A percentile compares a stretch with the other conserved stretches of the same genome.
These are phyloP conservation scores for Meles meles DNA, from an alignment of 2,113 vertebrate species.

Conservation along the genomic window DNA sequence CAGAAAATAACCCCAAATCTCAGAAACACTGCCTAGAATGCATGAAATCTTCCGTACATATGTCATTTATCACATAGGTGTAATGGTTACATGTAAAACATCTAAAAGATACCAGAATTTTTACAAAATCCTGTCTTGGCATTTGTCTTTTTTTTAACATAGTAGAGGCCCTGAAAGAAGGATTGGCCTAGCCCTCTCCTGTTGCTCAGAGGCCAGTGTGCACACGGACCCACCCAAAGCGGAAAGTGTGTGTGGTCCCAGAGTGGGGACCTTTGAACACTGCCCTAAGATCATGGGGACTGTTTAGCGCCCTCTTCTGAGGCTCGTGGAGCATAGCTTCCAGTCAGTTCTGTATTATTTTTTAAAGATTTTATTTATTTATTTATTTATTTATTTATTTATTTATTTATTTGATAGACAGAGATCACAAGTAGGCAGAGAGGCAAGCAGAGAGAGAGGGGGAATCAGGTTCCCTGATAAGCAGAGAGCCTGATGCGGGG, in stretches of 20 bases:
- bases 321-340: neutral
- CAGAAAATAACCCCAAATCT: neutral
- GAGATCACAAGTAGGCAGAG: too few species aligned
- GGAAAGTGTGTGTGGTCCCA: too few species aligned
- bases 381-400: too few species aligned
- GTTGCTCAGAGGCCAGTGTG: neutral
- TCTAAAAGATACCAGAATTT: neutral
- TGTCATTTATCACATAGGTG: neutral
- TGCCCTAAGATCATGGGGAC: accelerated
- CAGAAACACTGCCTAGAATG: neutral
- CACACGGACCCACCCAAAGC: neutral
- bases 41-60: neutral
- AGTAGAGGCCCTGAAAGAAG: neutral
- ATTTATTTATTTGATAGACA: too few species aligned
- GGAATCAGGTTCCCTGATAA: too few species aligned
- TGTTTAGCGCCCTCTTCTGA: conserved; percentile 2
- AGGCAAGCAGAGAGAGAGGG: too few species aligned
- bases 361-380: too few species aligned
- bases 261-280: neutral
- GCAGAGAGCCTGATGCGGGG: too few species aligned
- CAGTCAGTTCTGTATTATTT: neutral
- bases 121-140: neutral
- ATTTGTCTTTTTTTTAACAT: neutral
- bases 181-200: neutral
- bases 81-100: neutral